Evolutionary conservation across 2,113 vertebrate species (phyloP), one percentile per base, ranked within the genome.

Genomic region (Gnathochromis pfefferi): DNA sequence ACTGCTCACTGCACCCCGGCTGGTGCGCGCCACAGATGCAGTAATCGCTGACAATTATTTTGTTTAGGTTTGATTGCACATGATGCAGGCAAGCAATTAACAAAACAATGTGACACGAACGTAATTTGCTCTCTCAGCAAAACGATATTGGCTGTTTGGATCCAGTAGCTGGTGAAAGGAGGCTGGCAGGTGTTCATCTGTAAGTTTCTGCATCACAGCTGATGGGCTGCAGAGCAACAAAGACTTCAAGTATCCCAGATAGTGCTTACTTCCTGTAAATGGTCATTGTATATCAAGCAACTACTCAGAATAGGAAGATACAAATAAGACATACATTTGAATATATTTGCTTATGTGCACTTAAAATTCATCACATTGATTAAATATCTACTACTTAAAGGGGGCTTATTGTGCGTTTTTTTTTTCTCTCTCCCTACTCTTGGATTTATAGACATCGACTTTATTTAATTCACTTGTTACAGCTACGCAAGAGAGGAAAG

Each of bases 11-110:
- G 80, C 42, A 13, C 81, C 60, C 80, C 19, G 51, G 75, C 84
- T 63, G 79, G 49, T 58, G 17, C 28, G 51, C 55, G 2, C 54
- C 79, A 47, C 93, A 88, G 92, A 94, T 88, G 90, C 87, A 35
- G 83, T 88, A 68, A 85, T 89, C 17, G 84, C 83, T 57, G 73
- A 63, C 85, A 87, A 84, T 93, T 92, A 91, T 89, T 90, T 81
- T 79, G 88, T 93, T 94, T 92, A n/a, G 75, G 81, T 90, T 90
- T 94, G 92, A 94, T 93, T 95, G 89, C 89, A 42, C 82, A 80
- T 82, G 91, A 94, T 84, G 86, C 89, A 58, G 88, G 81, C 81
- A 53, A 84, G 89, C 86, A 94, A 94, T 94, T 94, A 93, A 81
- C 63, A 57, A 82, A 88, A 91, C 93, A 91, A 93, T 87, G 85